Evolutionary conservation across 2,888 invertebrate genomes (phyloP).

Genomic region (Calameuta idolon): DNA sequence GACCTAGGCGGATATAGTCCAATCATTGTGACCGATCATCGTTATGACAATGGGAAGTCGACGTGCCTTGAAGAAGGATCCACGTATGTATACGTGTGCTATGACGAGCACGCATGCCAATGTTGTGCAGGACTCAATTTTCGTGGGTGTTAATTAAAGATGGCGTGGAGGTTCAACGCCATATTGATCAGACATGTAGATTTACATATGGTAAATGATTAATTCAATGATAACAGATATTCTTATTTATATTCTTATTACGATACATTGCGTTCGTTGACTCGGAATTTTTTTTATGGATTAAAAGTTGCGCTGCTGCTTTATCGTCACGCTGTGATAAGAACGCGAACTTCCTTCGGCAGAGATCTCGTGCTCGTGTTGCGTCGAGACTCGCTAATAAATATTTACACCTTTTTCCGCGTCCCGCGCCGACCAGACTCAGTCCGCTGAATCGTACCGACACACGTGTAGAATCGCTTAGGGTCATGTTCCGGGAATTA

Average conservation of each 20-base stretch:
- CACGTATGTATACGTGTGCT: background rate
- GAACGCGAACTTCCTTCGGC: background rate
- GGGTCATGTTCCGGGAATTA: background rate
- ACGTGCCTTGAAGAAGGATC: constrained; percentile 5
- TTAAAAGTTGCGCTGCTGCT: background rate
- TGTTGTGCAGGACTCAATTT: background rate
- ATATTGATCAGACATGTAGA: background rate
- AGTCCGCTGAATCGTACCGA: background rate
- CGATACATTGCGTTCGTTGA: background rate
- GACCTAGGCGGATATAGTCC: constrained; percentile 13
- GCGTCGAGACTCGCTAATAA: background rate
- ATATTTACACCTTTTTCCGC: background rate
- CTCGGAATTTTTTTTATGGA: background rate
- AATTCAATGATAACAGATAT: background rate
- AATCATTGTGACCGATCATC: constrained; percentile 20
- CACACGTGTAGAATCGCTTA: background rate
- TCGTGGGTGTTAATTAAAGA: background rate
- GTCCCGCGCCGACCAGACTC: background rate
- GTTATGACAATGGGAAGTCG: constrained; percentile 26
- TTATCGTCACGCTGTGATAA: background rate
- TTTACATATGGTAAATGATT: background rate
- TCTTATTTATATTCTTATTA: background rate
- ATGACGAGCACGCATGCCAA: background rate
- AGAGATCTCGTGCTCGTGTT: background rate
- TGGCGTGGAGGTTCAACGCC: background rate